These are phyloP conservation scores for Tachina fera DNA, from an alignment of 2,888 invertebrate species.

Conservation along the genomic window DNA sequence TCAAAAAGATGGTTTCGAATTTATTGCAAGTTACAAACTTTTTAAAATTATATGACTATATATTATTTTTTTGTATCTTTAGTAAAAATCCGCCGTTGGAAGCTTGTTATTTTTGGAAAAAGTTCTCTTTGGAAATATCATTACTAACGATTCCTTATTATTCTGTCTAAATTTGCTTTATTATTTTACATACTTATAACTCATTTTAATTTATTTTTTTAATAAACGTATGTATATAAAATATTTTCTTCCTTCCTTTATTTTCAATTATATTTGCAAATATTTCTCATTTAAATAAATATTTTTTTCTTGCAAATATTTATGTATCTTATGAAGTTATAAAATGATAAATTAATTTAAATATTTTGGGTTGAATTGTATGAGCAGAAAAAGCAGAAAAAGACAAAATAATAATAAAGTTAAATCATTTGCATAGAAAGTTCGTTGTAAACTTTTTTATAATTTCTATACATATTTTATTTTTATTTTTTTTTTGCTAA, in stretches of 20 bases:
- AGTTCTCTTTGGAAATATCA: too few relatives aligned
- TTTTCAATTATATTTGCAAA: conserved; percentile 23
- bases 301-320: not conserved
- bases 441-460: not conserved
- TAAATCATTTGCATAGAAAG: conserved; percentile 21
- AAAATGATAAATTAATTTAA: not conserved
- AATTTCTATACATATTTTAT: not conserved
- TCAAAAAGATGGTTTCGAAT: too few relatives aligned
- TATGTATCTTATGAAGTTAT: conserved; percentile 2
- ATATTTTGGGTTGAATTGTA: not conserved
- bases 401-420: not conserved
- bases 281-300: not conserved
- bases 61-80: too few relatives aligned
- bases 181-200: too few relatives aligned
- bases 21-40: too few relatives aligned
- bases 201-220: not conserved
- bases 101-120: too few relatives aligned
- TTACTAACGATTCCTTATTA: too few relatives aligned
- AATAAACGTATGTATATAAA: not conserved
- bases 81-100: too few relatives aligned
- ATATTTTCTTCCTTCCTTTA: not conserved
- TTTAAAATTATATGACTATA: too few relatives aligned
- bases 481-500: too few relatives aligned
- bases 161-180: too few relatives aligned
- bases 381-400: not conserved